Evolutionary conservation across 2,113 vertebrate genomes (phyloP).

Genomic region (Erinaceus europaeus): DNA sequence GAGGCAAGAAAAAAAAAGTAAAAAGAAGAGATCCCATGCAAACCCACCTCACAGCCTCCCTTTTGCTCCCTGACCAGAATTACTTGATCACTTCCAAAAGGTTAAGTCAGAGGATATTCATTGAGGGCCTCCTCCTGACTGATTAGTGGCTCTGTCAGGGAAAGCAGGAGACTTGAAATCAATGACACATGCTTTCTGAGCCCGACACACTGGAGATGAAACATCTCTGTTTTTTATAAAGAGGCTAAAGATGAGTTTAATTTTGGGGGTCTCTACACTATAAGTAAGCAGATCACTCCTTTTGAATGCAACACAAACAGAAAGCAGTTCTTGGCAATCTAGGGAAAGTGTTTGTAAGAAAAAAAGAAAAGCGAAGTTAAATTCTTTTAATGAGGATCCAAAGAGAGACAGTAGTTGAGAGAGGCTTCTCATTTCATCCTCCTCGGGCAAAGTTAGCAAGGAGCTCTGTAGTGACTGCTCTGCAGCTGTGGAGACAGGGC

Average conservation of each 20-base stretch:
- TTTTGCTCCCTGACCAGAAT: not conserved
- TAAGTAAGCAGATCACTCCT: conserved; percentile 10
- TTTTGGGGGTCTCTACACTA: not conserved
- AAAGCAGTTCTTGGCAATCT: not conserved
- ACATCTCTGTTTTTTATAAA: conserved; percentile 21
- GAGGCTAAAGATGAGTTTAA: not conserved
- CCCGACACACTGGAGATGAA: not conserved
- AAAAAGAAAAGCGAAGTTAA: not conserved
- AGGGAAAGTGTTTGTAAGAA: not conserved
- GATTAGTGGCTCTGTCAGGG: not conserved
- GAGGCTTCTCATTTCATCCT: not conserved
- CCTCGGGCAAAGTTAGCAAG: too few species aligned
- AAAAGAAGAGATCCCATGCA: too few species aligned
- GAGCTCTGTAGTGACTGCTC: too few species aligned
- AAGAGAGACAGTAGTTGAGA: not conserved
- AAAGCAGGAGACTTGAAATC: not conserved
- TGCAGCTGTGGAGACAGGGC: too few species aligned
- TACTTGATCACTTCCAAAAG: not conserved
- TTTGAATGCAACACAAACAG: not conserved
- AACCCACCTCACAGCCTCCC: not conserved
- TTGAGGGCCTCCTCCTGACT: not conserved
- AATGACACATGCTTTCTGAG: not conserved
- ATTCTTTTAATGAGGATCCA: not conserved
- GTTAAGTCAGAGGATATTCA: not conserved
- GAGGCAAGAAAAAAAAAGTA: too few species aligned